Evolutionary conservation across 2,797 vertebrate genomes (phyloP).

Genomic region (Onychomys arenicola): DNA sequence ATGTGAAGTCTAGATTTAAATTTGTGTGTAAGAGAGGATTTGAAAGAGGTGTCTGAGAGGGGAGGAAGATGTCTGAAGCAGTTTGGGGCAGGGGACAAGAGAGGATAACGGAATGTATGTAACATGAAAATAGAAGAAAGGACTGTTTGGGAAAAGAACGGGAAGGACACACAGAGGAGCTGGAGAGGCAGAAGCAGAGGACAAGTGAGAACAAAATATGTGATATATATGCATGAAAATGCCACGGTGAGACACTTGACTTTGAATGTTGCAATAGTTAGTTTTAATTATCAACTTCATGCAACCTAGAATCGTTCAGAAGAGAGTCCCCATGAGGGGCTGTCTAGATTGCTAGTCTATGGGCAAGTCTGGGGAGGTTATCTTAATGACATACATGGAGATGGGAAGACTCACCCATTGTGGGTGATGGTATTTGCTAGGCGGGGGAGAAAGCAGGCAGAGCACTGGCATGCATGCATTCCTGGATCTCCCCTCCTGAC

Average conservation of each 20-base stretch:
- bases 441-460: background rate
- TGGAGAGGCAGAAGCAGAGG: too few species aligned
- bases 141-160: background rate
- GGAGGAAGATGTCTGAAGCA: background rate
- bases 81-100: background rate
- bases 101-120: background rate
- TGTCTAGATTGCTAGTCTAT: background rate
- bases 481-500: background rate
- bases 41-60: background rate
- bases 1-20: background rate
- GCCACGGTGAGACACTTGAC: background rate
- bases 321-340: background rate
- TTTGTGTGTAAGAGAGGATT: fast-evolving
- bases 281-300: background rate
- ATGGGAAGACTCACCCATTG: background rate
- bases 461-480: background rate
- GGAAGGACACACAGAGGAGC: background rate
- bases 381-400: background rate
- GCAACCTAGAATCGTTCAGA: background rate
- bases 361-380: too few species aligned
- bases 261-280: background rate
- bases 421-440: background rate
- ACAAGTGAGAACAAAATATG: background rate
- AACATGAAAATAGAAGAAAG: background rate
- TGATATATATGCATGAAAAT: background rate